phyloP scores from a whole-genome alignment of 2,888 invertebrate species.

The Tetheella fluctuosa region DNA sequence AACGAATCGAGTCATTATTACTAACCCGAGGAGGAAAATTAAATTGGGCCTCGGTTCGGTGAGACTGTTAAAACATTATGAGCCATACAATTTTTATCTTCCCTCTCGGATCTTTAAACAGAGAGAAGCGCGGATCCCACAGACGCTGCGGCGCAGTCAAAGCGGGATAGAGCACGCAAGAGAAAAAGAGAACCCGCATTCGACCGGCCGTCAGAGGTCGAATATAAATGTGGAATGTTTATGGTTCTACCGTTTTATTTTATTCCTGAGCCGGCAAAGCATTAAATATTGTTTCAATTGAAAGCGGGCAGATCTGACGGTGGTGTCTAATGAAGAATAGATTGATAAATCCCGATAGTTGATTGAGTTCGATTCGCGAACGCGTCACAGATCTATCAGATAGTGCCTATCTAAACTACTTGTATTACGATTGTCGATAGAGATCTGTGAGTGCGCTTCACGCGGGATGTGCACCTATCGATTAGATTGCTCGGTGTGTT shows the following conservation, averaged over 20 bases:
- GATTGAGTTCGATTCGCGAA: slow-evolving; percentile 75
- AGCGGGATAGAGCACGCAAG: slow-evolving; percentile 54
- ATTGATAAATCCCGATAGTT: slow-evolving; percentile 70
- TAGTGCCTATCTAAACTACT: slow-evolving; percentile 51
- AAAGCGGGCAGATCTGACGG: slow-evolving; percentile 78
- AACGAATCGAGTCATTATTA: slow-evolving; percentile 80
- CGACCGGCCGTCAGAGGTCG: slow-evolving; percentile 79
- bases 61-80: slow-evolving; percentile 82
- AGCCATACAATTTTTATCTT: slow-evolving; percentile 79
- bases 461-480: not conserved
- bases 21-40: slow-evolving; percentile 73
- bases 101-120: slow-evolving; percentile 71
- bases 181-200: slow-evolving; percentile 49
- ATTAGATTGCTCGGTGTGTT: slow-evolving; percentile 15
- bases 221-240: slow-evolving; percentile 84
- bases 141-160: slow-evolving; percentile 77
- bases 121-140: slow-evolving; percentile 62
- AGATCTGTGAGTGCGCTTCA: slow-evolving; percentile 29
- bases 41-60: slow-evolving; percentile 64
- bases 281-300: slow-evolving; percentile 84
- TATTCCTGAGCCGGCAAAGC: slow-evolving; percentile 77
- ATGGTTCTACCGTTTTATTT: slow-evolving; percentile 84
- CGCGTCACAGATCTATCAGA: slow-evolving; percentile 43
- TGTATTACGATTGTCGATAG: slow-evolving; percentile 62
- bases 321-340: slow-evolving; percentile 76